A percentile compares a stretch with the other conserved stretches of the same genome.
These are phyloP conservation scores for Aplidium turbinatum DNA, from an alignment of 23 tunicate species.

Conservation along the genomic window DNA sequence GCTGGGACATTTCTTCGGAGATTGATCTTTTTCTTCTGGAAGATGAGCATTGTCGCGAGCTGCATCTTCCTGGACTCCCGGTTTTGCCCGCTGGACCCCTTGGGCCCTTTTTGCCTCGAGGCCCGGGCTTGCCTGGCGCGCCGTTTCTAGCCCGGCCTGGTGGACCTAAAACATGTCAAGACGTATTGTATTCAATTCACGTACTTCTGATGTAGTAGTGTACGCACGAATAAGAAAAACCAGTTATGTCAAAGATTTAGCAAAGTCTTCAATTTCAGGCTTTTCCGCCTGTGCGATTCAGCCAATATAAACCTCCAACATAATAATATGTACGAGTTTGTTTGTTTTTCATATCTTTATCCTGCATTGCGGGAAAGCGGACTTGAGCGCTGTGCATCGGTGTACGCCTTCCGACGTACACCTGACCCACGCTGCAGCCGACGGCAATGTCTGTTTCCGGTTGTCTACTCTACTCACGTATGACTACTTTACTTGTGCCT, in stretches of 20 bases:
- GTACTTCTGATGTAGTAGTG: neutral
- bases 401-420: too few relatives aligned
- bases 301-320: too few relatives aligned
- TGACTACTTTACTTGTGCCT: too few relatives aligned
- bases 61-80: slow-evolving; percentile 58
- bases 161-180: slow-evolving; percentile 18
- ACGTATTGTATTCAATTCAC: slow-evolving; percentile 1
- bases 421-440: too few relatives aligned
- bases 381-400: too few relatives aligned
- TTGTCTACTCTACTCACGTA: too few relatives aligned
- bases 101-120: slow-evolving; percentile 42
- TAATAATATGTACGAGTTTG: too few relatives aligned
- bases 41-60: slow-evolving; percentile 41
- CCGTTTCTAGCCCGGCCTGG: slow-evolving; percentile 34
- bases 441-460: too few relatives aligned
- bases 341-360: too few relatives aligned
- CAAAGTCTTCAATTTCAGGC: neutral
- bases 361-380: too few relatives aligned
- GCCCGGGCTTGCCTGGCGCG: slow-evolving; percentile 39
- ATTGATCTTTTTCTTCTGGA: neutral
- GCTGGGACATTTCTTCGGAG: too few relatives aligned
- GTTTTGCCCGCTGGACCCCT: slow-evolving; percentile 47
- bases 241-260: neutral
- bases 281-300: neutral
- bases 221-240: neutral